Evolutionary conservation across 2,888 invertebrate genomes (phyloP), one percentile per base, ranked within the genome.

Genomic region (Apodemia hepburni): DNA sequence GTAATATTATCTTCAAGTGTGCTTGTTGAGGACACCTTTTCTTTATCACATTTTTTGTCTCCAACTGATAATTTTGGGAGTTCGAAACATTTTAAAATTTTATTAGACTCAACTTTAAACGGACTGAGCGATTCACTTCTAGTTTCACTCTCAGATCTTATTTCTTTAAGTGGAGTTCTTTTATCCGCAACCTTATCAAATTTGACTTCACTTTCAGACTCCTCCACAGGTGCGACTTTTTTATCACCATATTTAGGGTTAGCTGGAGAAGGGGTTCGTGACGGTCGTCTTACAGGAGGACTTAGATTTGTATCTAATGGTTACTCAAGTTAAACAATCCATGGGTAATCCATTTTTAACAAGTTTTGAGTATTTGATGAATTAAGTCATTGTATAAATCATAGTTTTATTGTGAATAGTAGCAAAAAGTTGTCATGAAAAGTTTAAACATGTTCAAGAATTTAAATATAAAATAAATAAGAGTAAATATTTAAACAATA

Each of bases 101-200:
- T 77, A 27, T 78, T 82, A 0, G 70, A 7, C 0, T 84, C 84
- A 0, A 77, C 15, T 47, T 75, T 80, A 58, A 80, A 71, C 0
- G 90, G 87, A 3, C 84, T 87, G 0, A 84, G 80, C 0, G 85
- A 82, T 0, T 85, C 29, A 58, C 85, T 86, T 66, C 82, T 85
- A 6, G 63, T 59, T n/a, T 60, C 11, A 47, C 61, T 63, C 0
- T 66, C 66, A 5, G 60, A 45, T 9, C 45, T 54, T 54, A 62
- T 65, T 1, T 58, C 62, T 18, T 18, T 22, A 61, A 51, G 15
- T 61, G 51, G 3, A 45, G 33, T 6, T 64, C 51, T 61, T 70
- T 71, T 77, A 47, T 72, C 69, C 49, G 49, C 15, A 58, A 42
- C 69, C 71, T 67, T 61, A 70, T 51, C 51, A 51, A 51, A 22